These are phyloP conservation scores for Steinernema scapterisci DNA, from an alignment of 2,888 invertebrate genomes.

Conservation along the genomic window DNA sequence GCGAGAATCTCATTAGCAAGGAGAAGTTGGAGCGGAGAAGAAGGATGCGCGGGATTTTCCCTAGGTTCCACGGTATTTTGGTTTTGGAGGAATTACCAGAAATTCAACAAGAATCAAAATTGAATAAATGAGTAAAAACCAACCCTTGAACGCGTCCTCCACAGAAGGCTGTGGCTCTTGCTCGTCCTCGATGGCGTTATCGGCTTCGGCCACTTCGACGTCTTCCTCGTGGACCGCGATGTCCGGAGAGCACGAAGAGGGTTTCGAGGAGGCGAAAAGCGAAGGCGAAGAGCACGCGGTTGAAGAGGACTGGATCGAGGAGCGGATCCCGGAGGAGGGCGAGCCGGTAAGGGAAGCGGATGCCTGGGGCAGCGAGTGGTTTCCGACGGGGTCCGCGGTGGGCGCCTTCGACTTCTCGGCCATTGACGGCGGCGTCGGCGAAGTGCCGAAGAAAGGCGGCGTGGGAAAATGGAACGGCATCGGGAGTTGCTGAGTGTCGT, in stretches of 20 bases:
- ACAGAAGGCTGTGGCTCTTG: slow-evolving; percentile 25
- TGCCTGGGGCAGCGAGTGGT: neutral
- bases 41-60: too few species aligned
- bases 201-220: slow-evolving; percentile 30
- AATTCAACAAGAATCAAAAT: neutral
- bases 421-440: slow-evolving; percentile 9
- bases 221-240: slow-evolving; percentile 23
- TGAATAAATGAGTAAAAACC: neutral
- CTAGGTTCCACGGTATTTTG: too few species aligned
- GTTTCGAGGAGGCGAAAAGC: slow-evolving; percentile 26
- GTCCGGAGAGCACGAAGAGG: slow-evolving; percentile 24
- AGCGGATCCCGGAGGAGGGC: slow-evolving; percentile 25
- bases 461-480: slow-evolving; percentile 16
- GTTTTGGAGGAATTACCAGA: neutral
- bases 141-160: slow-evolving; percentile 22
- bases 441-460: slow-evolving; percentile 24
- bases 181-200: slow-evolving; percentile 9
- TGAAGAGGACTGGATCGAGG: slow-evolving; percentile 25
- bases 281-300: slow-evolving; percentile 21
- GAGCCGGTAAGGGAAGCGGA: slow-evolving; percentile 7
- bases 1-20: neutral
- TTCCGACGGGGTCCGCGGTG: neutral
- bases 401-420: slow-evolving; percentile 39
- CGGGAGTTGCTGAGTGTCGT: neutral
- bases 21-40: neutral